A percentile compares a stretch with the other conserved stretches of the same genome.
phyloP scores from a whole-genome alignment of 2,113 vertebrate genomes.

The Rousettus leschenaultii region DNA sequence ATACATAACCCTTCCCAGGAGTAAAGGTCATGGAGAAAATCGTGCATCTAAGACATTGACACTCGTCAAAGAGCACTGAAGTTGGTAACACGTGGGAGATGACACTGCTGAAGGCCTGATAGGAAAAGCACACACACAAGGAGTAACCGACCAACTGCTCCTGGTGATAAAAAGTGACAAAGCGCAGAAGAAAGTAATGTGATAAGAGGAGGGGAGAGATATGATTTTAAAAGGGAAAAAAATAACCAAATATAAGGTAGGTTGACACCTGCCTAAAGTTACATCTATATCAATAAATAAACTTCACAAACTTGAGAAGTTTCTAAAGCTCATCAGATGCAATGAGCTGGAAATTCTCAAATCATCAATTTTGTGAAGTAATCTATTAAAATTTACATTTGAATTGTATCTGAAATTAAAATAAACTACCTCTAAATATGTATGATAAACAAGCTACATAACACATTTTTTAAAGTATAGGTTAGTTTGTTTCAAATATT shows the following conservation, averaged over 20 bases:
- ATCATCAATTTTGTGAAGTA: background rate
- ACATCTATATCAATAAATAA: background rate
- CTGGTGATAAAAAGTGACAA: background rate
- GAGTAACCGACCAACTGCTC: background rate
- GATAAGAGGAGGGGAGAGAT: background rate
- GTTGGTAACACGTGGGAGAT: background rate
- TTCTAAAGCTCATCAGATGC: background rate
- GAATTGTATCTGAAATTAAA: conserved; percentile 24
- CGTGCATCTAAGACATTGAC: background rate
- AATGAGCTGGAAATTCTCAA: background rate
- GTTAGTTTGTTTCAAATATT: background rate
- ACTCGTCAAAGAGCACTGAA: background rate
- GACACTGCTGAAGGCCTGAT: background rate
- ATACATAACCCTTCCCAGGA: background rate
- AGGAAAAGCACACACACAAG: background rate
- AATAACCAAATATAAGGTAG: background rate
- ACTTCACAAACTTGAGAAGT: background rate
- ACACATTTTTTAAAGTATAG: background rate
- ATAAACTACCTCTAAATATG: background rate
- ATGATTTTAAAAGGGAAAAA: background rate
- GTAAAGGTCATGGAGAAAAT: background rate
- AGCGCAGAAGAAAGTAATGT: background rate
- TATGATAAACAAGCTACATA: background rate
- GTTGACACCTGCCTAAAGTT: conserved; percentile 22
- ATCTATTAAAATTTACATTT: conserved; percentile 1